Base-by-base conservation (phyloP, 2,797 vertebrate species). In the Diglossa cyanea region DNA sequence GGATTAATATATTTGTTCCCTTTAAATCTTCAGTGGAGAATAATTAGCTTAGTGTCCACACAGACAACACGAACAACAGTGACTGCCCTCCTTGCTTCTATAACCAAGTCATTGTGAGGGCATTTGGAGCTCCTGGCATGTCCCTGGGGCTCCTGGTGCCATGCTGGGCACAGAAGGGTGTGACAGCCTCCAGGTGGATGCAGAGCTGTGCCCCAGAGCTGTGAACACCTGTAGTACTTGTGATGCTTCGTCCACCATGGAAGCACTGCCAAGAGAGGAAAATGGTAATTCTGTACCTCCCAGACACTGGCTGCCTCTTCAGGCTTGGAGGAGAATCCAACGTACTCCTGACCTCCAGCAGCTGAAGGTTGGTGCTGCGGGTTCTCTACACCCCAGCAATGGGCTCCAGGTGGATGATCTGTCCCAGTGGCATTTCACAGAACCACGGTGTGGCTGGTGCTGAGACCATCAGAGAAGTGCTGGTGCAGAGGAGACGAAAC, bases 1-100 rank as follows among this genome's bases (percentile, higher is more conserved):
- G 91, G 74, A 86, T 96, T 94, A 95, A 94, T 84, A 73, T 74
- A 79, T 83, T 73, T 91, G 86, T 90, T 95, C 91, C 93, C 93
- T 95, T 97, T 92, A 94, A 86, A 93, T 85, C 63, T 91, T 93
- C 90, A 55, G 4, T 45, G 45, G 60, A 92, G 80, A 79, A 53
- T 88, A 72, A 55, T 88, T 84, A 96, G 95, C 91, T 96, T 90
- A 88, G 60, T 81, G 90, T 91, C 87, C 82, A 72, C 68, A 25
- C 48, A 96, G 57, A 65, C 3, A 5, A 93, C 62, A 62, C 0
- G 0, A 95, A 91, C 71, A 87, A 91, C 75, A 57, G 25, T n/a
- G 50, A 63, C 30, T 85, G 79, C 61, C 58, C 90, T 94, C 54
- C 53, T 86, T 91, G 63, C 70, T 94, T 66, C 40, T 50, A 31